Conservation (phyloP, 2,888 invertebrate genomes). For the Horisme vitalbata region DNA sequence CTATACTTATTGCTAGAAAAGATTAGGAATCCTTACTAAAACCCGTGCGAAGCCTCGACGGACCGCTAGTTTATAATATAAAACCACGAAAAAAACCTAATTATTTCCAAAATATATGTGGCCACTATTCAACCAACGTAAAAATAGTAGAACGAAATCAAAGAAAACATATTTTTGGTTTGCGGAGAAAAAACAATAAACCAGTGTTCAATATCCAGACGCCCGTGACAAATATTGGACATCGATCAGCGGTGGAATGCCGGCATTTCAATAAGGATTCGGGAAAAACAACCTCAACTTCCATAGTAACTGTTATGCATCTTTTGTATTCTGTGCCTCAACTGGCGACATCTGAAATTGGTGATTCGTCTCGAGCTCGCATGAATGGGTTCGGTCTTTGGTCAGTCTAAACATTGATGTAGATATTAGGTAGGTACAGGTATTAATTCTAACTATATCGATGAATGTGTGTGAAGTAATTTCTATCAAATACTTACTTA, state of each 20-base stretch:
- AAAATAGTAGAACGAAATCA: constrained; percentile 8
- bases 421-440: too few species aligned
- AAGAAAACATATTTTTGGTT: constrained; percentile 19
- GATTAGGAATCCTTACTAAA: too few species aligned
- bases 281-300: constrained; percentile 53
- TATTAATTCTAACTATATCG: too few species aligned
- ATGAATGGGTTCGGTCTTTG: constrained; percentile 10
- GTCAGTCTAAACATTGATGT: too few species aligned
- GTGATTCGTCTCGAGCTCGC: constrained; percentile 36
- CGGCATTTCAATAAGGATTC: constrained; percentile 47
- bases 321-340: constrained; percentile 5
- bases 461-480: too few species aligned
- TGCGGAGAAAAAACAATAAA: constrained; percentile 33
- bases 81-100: too few species aligned
- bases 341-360: constrained; percentile 52
- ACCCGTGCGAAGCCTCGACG: too few species aligned
- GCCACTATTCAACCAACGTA: too few species aligned
- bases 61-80: too few species aligned
- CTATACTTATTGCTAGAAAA: too few species aligned
- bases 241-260: constrained; percentile 41
- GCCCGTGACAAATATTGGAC: constrained; percentile 42
- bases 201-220: constrained; percentile 28
- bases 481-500: too few species aligned
- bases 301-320: constrained; percentile 2
- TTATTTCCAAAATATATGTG: too few species aligned